Evolutionary conservation across 1,140 invertebrate genomes (phyloP), one percentile per base, ranked within the genome.

Genomic region (Archivesica marissinica): DNA sequence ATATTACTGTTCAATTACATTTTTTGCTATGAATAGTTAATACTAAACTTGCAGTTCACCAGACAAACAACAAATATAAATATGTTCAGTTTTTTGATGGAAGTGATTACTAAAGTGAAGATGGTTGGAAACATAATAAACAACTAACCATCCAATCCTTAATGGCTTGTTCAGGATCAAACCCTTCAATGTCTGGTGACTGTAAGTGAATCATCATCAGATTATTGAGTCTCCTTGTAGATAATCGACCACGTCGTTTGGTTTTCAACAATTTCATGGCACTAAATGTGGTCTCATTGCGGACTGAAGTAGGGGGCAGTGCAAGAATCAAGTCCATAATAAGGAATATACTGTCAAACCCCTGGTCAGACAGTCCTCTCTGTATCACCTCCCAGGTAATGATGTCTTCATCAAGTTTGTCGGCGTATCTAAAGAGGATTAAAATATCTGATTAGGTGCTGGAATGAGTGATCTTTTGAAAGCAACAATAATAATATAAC

Each of bases 191-290:
- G 30, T 17, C 25, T 20, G 52, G 35, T 20, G 56, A 80, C 56
- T 86, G 47, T 17, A 86, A 39, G 9, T 80, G 23, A n/a, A 81
- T 47, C 15, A 50, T 30, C 15, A 86, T 30, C 33, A 86, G 44
- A 30, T 80, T 77, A 74, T 86, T 81, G 0, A 86, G 56, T n/a
- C 52, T 74, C 13, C 47, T 44, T 38, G 64, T 68, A 17, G 47
- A 30, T 50, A 86, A 25, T 7, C 70, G 39, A 33, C 84, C 84
- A 61, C 76, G 80, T 47, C 54, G 35, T 39, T 86, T 81, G 11
- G 28, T 52, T 59, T 86, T 86, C 28, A 56, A 59, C 66, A 86
- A 52, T 33, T 86, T 86, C 77, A 86, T 86, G n/a, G 44, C 47
- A 41, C 52, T 64, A 47, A 85, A 85, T 47, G 75, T 77, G 23